Evolutionary conservation across 2,888 invertebrate species (phyloP).

Genomic region (Orthonychiurus folsomi): DNA sequence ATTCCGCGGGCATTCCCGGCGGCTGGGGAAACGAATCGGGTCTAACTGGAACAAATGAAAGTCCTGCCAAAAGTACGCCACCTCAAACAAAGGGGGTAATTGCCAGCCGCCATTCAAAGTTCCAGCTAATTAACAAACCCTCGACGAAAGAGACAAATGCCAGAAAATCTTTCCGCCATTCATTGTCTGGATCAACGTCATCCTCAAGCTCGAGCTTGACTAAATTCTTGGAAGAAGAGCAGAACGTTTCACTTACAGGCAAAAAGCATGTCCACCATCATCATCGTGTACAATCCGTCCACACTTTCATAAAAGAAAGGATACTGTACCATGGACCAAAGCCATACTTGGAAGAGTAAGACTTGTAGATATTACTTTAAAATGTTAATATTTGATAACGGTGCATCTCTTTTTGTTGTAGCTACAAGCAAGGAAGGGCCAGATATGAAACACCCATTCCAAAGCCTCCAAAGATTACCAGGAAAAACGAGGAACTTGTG

Average conservation of each 20-base stretch:
- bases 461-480: not conserved
- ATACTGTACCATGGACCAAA: conserved; percentile 11
- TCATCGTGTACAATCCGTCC: not conserved
- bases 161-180: not conserved
- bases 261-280: not conserved
- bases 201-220: not conserved
- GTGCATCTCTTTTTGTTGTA: not conserved
- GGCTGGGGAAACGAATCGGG: no score
- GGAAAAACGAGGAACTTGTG: not conserved
- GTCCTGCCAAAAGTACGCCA: no score
- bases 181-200: not conserved
- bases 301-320: conserved; percentile 9
- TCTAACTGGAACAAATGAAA: no score
- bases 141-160: no score
- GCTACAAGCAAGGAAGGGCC: not conserved
- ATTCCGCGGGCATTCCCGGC: no score
- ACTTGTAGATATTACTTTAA: not conserved
- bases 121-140: no score
- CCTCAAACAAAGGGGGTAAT: no score
- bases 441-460: not conserved
- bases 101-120: no score
- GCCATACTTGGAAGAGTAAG: conserved; percentile 6
- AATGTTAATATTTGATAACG: no score
- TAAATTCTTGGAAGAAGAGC: not conserved
- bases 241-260: not conserved